Evolutionary conservation across 2,888 invertebrate genomes (phyloP), one percentile per base, ranked within the genome.

Genomic region (Keiferia lycopersicella): DNA sequence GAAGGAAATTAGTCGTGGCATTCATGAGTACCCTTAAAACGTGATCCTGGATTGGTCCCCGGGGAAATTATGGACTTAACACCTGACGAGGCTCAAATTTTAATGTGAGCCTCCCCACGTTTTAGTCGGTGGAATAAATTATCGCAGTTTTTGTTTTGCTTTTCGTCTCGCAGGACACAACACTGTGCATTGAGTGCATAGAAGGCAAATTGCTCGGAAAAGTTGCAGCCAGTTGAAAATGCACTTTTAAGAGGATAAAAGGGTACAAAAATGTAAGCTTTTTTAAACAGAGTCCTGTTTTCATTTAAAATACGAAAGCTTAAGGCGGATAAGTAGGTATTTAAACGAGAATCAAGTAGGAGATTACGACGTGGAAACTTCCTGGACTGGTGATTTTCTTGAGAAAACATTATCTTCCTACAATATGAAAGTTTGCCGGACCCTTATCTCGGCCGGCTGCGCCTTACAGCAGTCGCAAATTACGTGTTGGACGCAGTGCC

Each of bases 41-140:
- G 83, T 81, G 79, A 85, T 88, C 79, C 86, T 73, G 82, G 79
- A 91, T 90, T 83, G 88, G 83, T 81, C 91, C 86, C 89, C 39
- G 45, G 91, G 91, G 91, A 91, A 91, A 91, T 91, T 91, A 91
- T 88, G 89, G 88, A 88, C 91, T 91, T 90, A 89, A 80, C 91
- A 91, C 91, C 91, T 91, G 90, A 88, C 89, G 82, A 84, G 86
- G 85, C 84, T 87, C 88, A 90, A 90, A 91, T 88, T 91, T 90
- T 91, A 90, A 91, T 89, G 89, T 81, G 74, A 75, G 69, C 70
- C 73, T 78, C 79, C 77, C 72, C 78, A 69, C 76, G 77, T 81
- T 80, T 79, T 75, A 80, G 77, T 75, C 72, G 72, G 74, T 69
- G 74, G 89, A 86, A 90, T 90, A 89, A 88, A 89, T 90, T 89